phyloP scores from a whole-genome alignment of 2,797 vertebrate genomes.

The Notoglanidium macrostoma region DNA sequence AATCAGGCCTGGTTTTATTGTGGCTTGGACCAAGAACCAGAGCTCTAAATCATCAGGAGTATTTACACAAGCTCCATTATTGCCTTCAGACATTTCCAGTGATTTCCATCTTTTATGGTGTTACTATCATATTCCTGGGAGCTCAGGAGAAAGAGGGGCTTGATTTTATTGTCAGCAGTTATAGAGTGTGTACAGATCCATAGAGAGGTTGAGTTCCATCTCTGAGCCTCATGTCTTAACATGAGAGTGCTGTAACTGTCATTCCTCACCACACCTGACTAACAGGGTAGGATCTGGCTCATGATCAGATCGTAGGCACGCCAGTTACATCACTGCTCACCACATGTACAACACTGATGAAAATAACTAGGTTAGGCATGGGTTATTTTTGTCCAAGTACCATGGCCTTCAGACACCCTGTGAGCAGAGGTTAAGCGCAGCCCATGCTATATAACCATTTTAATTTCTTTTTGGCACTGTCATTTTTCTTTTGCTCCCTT shows the following conservation, averaged over 20 bases:
- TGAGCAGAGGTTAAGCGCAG: neutral
- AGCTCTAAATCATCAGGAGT: slow-evolving; percentile 1
- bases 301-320: neutral
- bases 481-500: neutral
- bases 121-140: slow-evolving; percentile 1
- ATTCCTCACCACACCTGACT: neutral
- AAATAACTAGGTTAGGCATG: neutral
- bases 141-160: neutral
- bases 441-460: neutral
- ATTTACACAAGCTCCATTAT: slow-evolving; percentile 2
- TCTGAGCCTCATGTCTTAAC: neutral
- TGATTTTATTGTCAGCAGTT: neutral
- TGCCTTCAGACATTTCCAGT: slow-evolving; percentile 4
- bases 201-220: neutral
- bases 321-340: neutral
- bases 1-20: slow-evolving; percentile 1
- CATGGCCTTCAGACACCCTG: neutral
- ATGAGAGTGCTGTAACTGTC: slow-evolving; percentile 19
- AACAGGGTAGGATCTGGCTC: neutral
- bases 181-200: neutral
- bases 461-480: neutral
- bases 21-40: slow-evolving; percentile 15
- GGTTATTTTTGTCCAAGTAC: neutral
- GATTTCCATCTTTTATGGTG: neutral
- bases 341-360: neutral